Evolutionary conservation across 2,888 invertebrate genomes (phyloP).

Genomic region (Temnothorax rugatulus): DNA sequence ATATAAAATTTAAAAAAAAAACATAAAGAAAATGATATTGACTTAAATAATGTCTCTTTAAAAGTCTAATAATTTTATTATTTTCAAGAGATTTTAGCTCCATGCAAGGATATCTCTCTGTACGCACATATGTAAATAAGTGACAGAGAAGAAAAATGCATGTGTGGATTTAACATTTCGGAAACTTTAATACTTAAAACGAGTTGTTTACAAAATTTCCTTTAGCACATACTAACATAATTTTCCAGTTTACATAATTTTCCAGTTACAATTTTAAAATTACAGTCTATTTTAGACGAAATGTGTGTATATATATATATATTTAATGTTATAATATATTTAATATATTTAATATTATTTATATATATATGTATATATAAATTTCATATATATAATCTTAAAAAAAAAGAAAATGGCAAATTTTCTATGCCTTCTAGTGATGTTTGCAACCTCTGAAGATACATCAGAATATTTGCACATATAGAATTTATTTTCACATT

Average conservation of each 20-base stretch:
- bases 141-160: background rate
- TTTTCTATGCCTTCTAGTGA: constrained; percentile 1
- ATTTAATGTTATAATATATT: background rate
- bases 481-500: constrained; percentile 71
- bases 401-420: background rate
- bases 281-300: constrained; percentile 9
- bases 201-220: background rate
- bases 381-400: background rate
- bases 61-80: constrained; percentile 23
- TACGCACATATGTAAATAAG: constrained; percentile 23
- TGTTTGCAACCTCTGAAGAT: constrained; percentile 56
- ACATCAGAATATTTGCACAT: constrained; percentile 61
- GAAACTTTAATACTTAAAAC: constrained; percentile 5
- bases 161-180: background rate
- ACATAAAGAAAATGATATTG: constrained; percentile 13
- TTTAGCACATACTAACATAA: background rate
- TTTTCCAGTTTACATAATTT: background rate
- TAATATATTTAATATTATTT: background rate
- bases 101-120: background rate
- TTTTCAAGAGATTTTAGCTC: background rate
- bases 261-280: background rate
- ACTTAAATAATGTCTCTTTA: background rate
- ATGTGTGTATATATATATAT: background rate
- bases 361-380: background rate
- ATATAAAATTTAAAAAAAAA: constrained; percentile 7